Conservation (phyloP, 2,797 vertebrate genomes). For the Pampus argenteus region DNA sequence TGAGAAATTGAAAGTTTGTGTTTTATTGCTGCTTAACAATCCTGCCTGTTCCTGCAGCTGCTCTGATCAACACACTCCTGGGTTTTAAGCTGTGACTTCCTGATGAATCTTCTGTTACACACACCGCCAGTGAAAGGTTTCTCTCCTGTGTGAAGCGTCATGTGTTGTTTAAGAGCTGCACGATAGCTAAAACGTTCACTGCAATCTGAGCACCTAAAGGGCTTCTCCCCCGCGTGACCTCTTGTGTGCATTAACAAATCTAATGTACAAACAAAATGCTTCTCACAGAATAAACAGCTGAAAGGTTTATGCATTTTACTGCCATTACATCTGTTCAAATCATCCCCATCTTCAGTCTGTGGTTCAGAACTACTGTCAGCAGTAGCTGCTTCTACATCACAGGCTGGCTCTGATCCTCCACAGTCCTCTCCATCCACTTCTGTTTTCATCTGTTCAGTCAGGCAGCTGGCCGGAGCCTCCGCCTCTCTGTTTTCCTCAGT, state of each 20-base stretch:
- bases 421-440: not conserved
- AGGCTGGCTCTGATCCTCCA: not conserved
- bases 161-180: not conserved
- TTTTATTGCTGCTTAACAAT: no score
- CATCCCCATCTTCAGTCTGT: no score
- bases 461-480: no score
- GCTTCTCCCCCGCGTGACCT: not conserved
- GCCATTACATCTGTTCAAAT: not conserved
- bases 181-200: not conserved
- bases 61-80: not conserved
- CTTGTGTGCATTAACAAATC: not conserved
- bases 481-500: not conserved
- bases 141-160: not conserved
- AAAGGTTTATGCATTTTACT: not conserved
- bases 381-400: no score
- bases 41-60: no score
- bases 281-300: not conserved
- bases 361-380: not conserved
- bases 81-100: not conserved
- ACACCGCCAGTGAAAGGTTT: not conserved
- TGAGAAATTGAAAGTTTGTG: no score
- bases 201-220: not conserved
- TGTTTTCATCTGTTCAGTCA: not conserved
- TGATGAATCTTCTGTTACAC: not conserved
- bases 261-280: not conserved